These are phyloP conservation scores for Sinella curviseta DNA, from an alignment of 1,140 invertebrate species.

Conservation along the genomic window DNA sequence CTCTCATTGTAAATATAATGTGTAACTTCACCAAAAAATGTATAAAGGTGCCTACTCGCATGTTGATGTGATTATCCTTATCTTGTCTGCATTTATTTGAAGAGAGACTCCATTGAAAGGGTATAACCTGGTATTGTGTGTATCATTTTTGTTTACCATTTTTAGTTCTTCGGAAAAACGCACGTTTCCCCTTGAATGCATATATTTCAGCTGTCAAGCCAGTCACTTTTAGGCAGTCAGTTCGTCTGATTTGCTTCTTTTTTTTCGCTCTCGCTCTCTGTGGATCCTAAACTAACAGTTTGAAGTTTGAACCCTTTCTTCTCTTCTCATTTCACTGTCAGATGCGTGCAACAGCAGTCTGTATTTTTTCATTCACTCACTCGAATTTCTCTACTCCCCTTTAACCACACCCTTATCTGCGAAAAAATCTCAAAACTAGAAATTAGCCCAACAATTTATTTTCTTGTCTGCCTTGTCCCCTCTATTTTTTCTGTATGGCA, in stretches of 20 bases:
- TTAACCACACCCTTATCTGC: slow-evolving; percentile 13
- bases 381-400: neutral
- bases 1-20: too few species aligned
- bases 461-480: neutral
- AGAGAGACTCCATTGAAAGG: too few species aligned
- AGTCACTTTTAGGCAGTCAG: neutral
- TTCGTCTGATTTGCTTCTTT: neutral
- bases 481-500: neutral
- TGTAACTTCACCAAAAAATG: too few species aligned
- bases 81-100: too few species aligned
- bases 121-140: too few species aligned
- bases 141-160: neutral
- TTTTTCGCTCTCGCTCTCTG: neutral
- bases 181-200: neutral
- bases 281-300: too few species aligned
- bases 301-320: slow-evolving; percentile 3
- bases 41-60: too few species aligned
- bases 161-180: neutral
- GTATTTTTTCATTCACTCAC: neutral
- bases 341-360: neutral
- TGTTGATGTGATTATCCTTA: too few species aligned
- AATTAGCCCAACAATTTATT: slow-evolving; percentile 12
- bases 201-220: slow-evolving; percentile 13
- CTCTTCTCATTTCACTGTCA: neutral
- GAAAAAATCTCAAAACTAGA: slow-evolving; percentile 2